phyloP scores from a whole-genome alignment of 2,113 vertebrate genomes.

The Apeltes quadracus region DNA sequence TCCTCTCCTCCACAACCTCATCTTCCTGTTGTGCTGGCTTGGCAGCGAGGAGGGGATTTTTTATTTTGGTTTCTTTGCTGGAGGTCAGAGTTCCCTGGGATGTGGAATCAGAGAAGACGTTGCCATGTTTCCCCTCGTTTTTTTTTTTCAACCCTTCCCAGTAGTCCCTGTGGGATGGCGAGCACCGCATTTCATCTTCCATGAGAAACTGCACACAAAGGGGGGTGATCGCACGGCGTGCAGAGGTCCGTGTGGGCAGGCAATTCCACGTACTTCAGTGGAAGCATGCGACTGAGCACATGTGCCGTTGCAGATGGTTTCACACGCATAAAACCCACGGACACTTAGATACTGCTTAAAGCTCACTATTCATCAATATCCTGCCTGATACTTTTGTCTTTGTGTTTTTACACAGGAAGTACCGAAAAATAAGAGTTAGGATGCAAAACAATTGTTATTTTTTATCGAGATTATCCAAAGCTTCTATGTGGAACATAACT shows the following conservation, averaged over 20 bases:
- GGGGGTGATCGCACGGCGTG: slow-evolving; percentile 25
- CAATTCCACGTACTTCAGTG: slow-evolving; percentile 6
- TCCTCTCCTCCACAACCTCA: slow-evolving; percentile 58
- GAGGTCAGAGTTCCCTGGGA: slow-evolving; percentile 73
- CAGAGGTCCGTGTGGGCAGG: slow-evolving; percentile 28
- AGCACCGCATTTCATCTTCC: slow-evolving; percentile 57
- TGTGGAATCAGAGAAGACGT: slow-evolving; percentile 73
- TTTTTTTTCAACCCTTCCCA: slow-evolving; percentile 51
- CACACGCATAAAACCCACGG: slow-evolving; percentile 13
- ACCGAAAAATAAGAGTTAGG: too few species aligned
- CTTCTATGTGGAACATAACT: background rate
- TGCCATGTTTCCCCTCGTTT: slow-evolving; percentile 61
- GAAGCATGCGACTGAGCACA: slow-evolving; percentile 19
- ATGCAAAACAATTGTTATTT: too few species aligned
- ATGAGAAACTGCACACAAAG: slow-evolving; percentile 53
- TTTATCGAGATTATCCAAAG: background rate
- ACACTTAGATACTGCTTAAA: slow-evolving; percentile 8
- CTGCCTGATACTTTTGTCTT: background rate
- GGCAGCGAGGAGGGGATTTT: slow-evolving; percentile 69
- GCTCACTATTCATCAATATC: background rate
- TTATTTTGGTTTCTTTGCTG: slow-evolving; percentile 75
- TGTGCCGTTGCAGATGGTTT: slow-evolving; percentile 41
- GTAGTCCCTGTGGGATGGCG: slow-evolving; percentile 39
- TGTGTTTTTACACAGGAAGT: too few species aligned
- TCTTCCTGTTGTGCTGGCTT: slow-evolving; percentile 69